These are phyloP conservation scores for Chirona hameri DNA, from an alignment of 2,888 invertebrate genomes.

Conservation along the genomic window DNA sequence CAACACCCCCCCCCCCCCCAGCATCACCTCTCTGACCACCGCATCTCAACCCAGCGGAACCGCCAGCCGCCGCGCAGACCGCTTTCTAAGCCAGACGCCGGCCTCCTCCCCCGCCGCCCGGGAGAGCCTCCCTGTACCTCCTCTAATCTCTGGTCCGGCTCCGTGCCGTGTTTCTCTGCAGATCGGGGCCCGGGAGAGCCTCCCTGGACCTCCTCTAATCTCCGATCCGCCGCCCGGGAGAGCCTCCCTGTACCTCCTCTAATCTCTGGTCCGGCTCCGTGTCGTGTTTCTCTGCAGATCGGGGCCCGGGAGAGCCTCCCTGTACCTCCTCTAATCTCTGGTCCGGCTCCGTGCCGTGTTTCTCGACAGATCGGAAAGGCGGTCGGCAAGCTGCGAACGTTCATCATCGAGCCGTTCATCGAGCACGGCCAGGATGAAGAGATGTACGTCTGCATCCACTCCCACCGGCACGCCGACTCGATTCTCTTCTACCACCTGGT, in stretches of 20 bases:
- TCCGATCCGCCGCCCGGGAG: not conserved
- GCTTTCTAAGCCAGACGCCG: too few species aligned
- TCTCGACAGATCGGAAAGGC: constrained; percentile 71
- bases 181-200: constrained; percentile 84
- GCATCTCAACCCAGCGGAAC: too few species aligned
- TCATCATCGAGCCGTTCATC: constrained; percentile 96
- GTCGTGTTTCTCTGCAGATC: constrained; percentile 54
- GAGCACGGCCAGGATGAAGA: constrained; percentile 89
- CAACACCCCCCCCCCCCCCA: too few species aligned
- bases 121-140: too few species aligned
- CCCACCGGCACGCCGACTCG: constrained; percentile 85
- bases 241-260: too few species aligned
- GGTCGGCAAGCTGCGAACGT: constrained; percentile 80
- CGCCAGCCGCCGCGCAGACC: too few species aligned
- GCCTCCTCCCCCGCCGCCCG: too few species aligned
- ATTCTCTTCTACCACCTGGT: constrained; percentile 97
- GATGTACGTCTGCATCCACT: constrained; percentile 92
- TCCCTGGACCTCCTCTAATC: too few species aligned
- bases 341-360: not conserved
- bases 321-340: not conserved
- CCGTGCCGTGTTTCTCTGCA: constrained; percentile 43
- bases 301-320: constrained; percentile 77
- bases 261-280: not conserved
- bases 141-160: not conserved
- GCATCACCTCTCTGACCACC: too few species aligned